Conservation (phyloP, 2,797 vertebrate species). For the Enoplosus armatus region DNA sequence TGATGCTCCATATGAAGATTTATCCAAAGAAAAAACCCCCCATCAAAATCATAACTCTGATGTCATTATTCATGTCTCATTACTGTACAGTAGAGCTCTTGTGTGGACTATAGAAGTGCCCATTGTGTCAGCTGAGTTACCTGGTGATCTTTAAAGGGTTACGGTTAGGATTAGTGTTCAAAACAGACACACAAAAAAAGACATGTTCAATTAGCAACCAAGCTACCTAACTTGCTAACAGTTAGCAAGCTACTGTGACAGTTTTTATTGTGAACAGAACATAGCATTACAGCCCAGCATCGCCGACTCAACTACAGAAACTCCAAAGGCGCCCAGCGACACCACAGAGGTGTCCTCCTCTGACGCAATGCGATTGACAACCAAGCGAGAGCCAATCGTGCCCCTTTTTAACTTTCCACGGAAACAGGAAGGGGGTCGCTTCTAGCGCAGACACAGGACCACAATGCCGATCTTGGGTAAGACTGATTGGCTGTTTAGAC, state of each 20-base stretch:
- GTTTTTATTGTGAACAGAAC: not conserved
- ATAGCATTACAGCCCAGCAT: not conserved
- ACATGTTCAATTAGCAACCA: not conserved
- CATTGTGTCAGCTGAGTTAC: not conserved
- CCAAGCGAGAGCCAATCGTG: not conserved
- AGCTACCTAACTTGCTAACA: not conserved
- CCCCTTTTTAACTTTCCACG: not conserved
- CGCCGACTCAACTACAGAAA: no score
- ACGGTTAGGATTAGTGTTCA: no score
- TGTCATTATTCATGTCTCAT: not conserved
- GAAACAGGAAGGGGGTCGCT: not conserved
- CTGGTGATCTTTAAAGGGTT: slow-evolving; percentile 1
- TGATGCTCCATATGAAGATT: slow-evolving; percentile 7
- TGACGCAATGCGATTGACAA: not conserved
- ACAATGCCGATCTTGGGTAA: not conserved
- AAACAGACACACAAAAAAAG: not conserved
- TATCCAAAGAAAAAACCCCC: not conserved
- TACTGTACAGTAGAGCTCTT: not conserved
- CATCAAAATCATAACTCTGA: not conserved
- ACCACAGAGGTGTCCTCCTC: not conserved
- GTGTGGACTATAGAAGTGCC: not conserved
- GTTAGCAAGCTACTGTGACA: not conserved
- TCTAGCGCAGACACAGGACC: not conserved
- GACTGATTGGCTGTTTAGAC: not conserved
- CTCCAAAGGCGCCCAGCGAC: not conserved